Evolutionary conservation across 2,113 vertebrate genomes (phyloP).

Genomic region (Podarcis cretensis): DNA sequence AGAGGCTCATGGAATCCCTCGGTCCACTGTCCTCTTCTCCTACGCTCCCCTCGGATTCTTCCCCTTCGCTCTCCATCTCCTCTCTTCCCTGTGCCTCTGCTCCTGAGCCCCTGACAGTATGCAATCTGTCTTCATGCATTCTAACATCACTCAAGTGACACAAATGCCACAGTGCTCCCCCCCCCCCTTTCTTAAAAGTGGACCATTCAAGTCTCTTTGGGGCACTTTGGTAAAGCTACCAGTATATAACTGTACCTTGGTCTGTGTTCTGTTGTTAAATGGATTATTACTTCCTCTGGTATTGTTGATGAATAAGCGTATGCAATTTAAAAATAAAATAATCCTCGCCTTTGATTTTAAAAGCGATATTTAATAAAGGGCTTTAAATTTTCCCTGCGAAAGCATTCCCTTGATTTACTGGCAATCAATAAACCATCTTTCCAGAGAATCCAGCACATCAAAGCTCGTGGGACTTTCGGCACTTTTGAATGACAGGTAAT

Average conservation of each 20-base stretch:
- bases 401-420: slow-evolving; percentile 45
- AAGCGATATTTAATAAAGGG: slow-evolving; percentile 33
- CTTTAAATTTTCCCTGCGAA: slow-evolving; percentile 36
- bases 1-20: no score
- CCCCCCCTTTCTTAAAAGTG: background rate
- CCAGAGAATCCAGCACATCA: slow-evolving; percentile 32
- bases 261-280: slow-evolving; percentile 29
- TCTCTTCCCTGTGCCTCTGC: no score
- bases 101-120: no score
- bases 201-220: background rate
- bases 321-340: slow-evolving; percentile 32
- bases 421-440: slow-evolving; percentile 35
- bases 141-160: background rate
- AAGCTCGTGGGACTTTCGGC: slow-evolving; percentile 19
- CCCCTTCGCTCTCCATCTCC: no score
- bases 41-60: no score
- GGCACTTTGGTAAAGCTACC: background rate
- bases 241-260: background rate
- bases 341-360: slow-evolving; percentile 19
- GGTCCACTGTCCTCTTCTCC: no score
- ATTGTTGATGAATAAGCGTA: slow-evolving; percentile 15
- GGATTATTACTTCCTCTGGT: slow-evolving; percentile 29
- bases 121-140: background rate
- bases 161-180: background rate
- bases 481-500: slow-evolving; percentile 27